Percentiles rank a stretch among this genome's conserved stretches.
Evolutionary conservation across 2,113 vertebrate genomes (phyloP).

Genomic region (Spizaetus ornatus): DNA sequence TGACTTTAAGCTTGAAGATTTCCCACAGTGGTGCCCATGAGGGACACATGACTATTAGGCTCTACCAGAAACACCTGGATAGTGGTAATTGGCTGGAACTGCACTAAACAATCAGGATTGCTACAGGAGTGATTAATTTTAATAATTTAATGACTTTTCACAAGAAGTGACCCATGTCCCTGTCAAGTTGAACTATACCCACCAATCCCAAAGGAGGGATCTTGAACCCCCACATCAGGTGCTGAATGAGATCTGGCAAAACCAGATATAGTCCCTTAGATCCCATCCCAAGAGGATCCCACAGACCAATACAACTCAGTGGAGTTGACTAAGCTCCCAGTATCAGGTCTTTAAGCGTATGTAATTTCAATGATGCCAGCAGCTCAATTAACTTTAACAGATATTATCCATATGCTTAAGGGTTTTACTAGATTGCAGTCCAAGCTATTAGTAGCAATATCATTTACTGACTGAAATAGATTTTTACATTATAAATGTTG

Average conservation of each 20-base stretch:
- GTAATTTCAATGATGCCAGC: background rate
- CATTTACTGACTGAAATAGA: slow-evolving; percentile 6
- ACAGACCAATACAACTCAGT: background rate
- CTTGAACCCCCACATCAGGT: background rate
- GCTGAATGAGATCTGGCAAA: background rate
- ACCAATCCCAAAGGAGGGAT: background rate
- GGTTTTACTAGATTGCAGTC: background rate
- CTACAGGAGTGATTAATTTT: background rate
- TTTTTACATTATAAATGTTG: background rate
- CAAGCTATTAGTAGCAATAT: background rate
- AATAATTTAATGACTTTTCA: background rate
- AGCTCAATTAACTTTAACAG: slow-evolving; percentile 38
- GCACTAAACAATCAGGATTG: background rate
- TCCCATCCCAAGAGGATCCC: background rate
- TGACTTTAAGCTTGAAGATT: background rate
- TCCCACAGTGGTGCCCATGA: background rate
- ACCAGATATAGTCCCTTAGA: too few species aligned
- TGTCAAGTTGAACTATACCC: background rate
- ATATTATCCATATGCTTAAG: slow-evolving; percentile 33
- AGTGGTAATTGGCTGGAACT: background rate
- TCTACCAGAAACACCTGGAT: background rate
- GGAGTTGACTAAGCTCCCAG: background rate
- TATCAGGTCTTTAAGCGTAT: background rate
- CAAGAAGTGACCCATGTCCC: background rate
- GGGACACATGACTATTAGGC: background rate